Evolutionary conservation across 30 jellyfish, hydroid and myxozoan genomes (phyloP).

Genomic region (Hydractinia echinata): DNA sequence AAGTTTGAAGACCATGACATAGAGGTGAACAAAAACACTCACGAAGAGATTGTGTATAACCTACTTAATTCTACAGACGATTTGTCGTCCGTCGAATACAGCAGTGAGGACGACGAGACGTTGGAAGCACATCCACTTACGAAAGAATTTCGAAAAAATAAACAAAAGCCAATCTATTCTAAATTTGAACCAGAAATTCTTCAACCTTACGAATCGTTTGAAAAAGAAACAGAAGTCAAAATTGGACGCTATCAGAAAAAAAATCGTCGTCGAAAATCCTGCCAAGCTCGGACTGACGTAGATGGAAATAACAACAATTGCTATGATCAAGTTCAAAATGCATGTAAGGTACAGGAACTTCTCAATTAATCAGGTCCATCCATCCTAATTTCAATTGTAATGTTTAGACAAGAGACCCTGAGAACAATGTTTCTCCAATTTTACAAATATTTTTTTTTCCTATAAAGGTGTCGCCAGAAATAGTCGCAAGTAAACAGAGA

Average conservation of each 20-base stretch:
- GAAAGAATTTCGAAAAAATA: constrained; percentile 10
- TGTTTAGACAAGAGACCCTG: background rate
- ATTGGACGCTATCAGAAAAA: background rate
- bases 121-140: constrained; percentile 29
- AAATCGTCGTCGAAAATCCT: background rate
- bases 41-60: constrained; percentile 48
- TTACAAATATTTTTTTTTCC: background rate
- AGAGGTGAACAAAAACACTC: constrained; percentile 49
- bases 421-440: background rate
- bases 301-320: background rate
- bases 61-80: constrained; percentile 43
- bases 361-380: background rate
- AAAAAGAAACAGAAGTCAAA: background rate
- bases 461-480: background rate
- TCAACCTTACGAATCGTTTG: background rate
- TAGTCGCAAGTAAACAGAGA: background rate
- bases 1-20: constrained; percentile 71
- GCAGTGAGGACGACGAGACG: constrained; percentile 23
- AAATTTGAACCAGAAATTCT: constrained; percentile 11
- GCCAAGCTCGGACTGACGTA: background rate
- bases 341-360: background rate
- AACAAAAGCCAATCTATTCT: background rate
- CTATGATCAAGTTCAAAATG: too few relatives aligned
- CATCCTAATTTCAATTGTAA: background rate
- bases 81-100: constrained; percentile 15